Evolutionary conservation across 2,797 vertebrate genomes (phyloP), one percentile per base, ranked within the genome.

Genomic region (Sus cebifrons): DNA sequence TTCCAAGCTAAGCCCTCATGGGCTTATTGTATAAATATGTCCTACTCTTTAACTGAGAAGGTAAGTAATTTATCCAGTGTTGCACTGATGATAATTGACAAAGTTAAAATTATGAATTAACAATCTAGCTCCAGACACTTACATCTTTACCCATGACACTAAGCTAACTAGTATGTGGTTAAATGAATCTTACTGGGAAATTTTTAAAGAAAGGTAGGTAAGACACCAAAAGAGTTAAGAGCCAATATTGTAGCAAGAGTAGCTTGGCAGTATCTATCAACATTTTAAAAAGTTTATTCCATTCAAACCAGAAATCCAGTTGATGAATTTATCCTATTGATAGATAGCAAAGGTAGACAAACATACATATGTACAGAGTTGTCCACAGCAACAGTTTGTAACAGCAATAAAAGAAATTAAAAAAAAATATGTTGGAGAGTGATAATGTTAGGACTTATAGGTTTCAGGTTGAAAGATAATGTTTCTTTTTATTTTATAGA

Each of bases 91-190:
- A 10, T 40, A 40, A 62, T 18, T 64, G 25, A 5, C 14, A 79
- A 83, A 84, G 18, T 73, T 90, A 89, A 81, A 91, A 91, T 74
- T 84, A 14, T 21, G 36, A 36, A 60, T 71, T 32, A 94, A 36
- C 60, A 44, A 4, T 64, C 8, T 56, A 65, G 25, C 14, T 89
- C 62, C 56, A 60, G 52, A 87, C 27, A 1, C 32, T 54, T 60
- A 54, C 14, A 20, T 83, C 36, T 58, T 86, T 78, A 77, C 6
- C 6, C 5, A 29, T 64, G 52, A 74, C 27, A 54, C 7, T 52
- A 86, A 82, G 4, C 18, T 52, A 40, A 25, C 4, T 73, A 52
- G 11, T 54, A 60, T 32, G 27, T 3, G 5, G 77, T 89, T 60
- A 71, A 77, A 6, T 75, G 25, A 70, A 71, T 83, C 25, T 81